A percentile compares a stretch with the other conserved stretches of the same genome.
Conservation (phyloP, 2,113 vertebrate genomes). For the Apaloderma vittatum region DNA sequence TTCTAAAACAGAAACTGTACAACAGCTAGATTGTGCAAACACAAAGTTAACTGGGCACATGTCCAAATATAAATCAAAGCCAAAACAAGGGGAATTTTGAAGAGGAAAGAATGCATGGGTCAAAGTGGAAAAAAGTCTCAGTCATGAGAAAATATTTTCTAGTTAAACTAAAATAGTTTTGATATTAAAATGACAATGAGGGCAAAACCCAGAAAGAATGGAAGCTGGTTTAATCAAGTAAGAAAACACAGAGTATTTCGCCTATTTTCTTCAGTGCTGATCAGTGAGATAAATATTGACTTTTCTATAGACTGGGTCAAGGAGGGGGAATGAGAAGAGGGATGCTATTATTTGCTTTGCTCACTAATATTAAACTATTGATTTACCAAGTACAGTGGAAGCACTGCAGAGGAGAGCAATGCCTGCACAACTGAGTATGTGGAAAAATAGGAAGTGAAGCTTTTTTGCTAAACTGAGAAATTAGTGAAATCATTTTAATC, state of each 20-base stretch:
- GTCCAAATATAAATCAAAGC: constrained; percentile 64
- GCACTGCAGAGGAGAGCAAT: neutral
- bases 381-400: constrained; percentile 1
- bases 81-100: constrained; percentile 69
- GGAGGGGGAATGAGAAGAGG: neutral
- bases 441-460: constrained; percentile 1
- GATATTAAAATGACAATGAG: constrained; percentile 63
- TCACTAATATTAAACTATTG: constrained; percentile 48
- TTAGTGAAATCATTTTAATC: neutral
- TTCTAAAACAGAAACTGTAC: constrained; percentile 54
- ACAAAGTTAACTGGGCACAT: constrained; percentile 29
- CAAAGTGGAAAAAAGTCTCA: constrained; percentile 60
- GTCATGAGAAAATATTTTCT: constrained; percentile 64
- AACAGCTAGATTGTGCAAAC: constrained; percentile 49
- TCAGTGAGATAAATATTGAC: constrained; percentile 6
- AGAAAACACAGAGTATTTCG: neutral
- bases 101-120: constrained; percentile 72
- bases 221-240: constrained; percentile 15
- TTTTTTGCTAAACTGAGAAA: neutral
- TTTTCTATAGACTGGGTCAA: constrained; percentile 15
- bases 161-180: constrained; percentile 65
- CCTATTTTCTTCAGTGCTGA: neutral
- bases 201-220: constrained; percentile 46
- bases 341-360: neutral
- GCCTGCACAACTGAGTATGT: neutral